Percentiles rank a stretch among this genome's conserved stretches.
phyloP scores from a whole-genome alignment of 2,888 invertebrate genomes.

The Heliconius cydno region DNA sequence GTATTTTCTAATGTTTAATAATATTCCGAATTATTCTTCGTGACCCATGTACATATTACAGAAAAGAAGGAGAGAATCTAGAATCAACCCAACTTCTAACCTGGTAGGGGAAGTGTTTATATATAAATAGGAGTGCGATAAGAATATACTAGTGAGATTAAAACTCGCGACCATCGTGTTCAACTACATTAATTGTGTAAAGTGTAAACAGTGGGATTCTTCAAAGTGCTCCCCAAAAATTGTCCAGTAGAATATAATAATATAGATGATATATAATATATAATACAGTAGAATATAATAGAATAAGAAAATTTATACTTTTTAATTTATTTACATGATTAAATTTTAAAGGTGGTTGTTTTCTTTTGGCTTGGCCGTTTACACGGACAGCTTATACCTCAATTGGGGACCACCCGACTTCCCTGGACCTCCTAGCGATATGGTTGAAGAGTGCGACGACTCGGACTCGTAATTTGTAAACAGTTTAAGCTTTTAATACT shows the following conservation, averaged over 20 bases:
- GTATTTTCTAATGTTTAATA: background rate
- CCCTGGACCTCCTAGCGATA: constrained; percentile 73
- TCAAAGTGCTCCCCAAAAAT: background rate
- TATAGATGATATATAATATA: too few species aligned
- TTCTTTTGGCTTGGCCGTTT: constrained; percentile 63
- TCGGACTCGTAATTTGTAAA: constrained; percentile 40
- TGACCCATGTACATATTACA: background rate
- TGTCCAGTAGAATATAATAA: too few species aligned
- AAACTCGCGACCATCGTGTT: background rate
- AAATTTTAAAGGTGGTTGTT: constrained; percentile 62
- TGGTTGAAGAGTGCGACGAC: constrained; percentile 71
- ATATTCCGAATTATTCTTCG: too few species aligned
- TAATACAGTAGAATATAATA: too few species aligned
- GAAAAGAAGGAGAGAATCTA: background rate
- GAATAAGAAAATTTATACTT: too few species aligned
- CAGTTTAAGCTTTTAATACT: constrained; percentile 22
- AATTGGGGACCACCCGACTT: constrained; percentile 67
- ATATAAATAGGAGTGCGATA: background rate
- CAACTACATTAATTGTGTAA: background rate
- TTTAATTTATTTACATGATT: background rate
- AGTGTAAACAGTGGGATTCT: background rate
- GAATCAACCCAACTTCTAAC: background rate
- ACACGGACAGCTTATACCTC: constrained; percentile 64
- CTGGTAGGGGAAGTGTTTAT: background rate
- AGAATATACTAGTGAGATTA: background rate